Conservation (phyloP, 2,888 invertebrate species). For the Tetramorium bicarinatum region DNA sequence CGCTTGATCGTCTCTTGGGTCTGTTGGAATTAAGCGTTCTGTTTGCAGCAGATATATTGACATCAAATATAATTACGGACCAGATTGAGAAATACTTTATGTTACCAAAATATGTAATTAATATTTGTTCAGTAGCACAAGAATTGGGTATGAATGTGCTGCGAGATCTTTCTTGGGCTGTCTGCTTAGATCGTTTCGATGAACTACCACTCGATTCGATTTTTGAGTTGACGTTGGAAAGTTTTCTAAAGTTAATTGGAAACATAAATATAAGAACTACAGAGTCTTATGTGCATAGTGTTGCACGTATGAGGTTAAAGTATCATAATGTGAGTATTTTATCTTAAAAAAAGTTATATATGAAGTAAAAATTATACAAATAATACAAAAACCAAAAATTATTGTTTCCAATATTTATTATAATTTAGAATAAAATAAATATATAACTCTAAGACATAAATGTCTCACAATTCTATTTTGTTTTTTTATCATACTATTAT, state of each 20-base stretch:
- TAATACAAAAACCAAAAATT: too few relatives aligned
- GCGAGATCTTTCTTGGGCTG: conserved; percentile 66
- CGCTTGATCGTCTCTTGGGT: conserved; percentile 58
- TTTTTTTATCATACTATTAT: too few relatives aligned
- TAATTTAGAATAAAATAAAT: too few relatives aligned
- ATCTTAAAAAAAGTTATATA: background rate
- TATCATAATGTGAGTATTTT: conserved; percentile 43
- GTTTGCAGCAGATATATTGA: conserved; percentile 1
- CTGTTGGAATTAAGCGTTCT: conserved; percentile 27
- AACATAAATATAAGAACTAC: too few relatives aligned
- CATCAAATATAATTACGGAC: background rate
- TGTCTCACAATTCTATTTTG: too few relatives aligned
- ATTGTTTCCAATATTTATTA: too few relatives aligned
- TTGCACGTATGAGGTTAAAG: conserved; percentile 68
- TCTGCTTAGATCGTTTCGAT: too few relatives aligned
- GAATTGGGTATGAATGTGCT: conserved; percentile 75
- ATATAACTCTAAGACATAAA: too few relatives aligned
- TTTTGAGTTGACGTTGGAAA: background rate
- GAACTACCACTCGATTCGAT: too few relatives aligned
- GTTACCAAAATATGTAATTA: conserved; percentile 72
- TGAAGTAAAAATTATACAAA: too few relatives aligned
- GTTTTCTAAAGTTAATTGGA: too few relatives aligned
- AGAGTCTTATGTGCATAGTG: conserved; percentile 44
- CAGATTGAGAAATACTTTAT: conserved; percentile 37
- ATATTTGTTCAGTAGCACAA: conserved; percentile 77